Conservation (phyloP, 2,888 invertebrate species). For the Mamestra brassicae region DNA sequence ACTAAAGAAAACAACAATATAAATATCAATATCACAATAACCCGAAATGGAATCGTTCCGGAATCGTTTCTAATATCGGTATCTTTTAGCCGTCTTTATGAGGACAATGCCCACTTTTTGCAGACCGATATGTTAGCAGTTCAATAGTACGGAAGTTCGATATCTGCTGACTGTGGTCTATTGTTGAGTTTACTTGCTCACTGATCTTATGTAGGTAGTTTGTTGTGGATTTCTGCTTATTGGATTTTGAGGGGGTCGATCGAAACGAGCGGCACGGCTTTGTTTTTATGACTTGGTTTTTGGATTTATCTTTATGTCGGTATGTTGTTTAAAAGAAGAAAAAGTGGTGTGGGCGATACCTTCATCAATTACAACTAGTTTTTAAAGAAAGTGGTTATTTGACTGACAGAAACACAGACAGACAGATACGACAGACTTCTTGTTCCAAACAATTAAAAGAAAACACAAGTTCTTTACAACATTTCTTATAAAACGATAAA, state of each 20-base stretch:
- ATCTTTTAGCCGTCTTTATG: constrained; percentile 72
- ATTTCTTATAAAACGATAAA: constrained; percentile 6
- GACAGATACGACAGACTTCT: too few species aligned
- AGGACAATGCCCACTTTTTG: constrained; percentile 80
- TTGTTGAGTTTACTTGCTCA: constrained; percentile 60
- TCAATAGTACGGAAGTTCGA: constrained; percentile 85
- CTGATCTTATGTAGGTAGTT: constrained; percentile 45
- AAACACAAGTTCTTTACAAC: not conserved
- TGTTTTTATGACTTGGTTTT: constrained; percentile 21
- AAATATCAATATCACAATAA: constrained; percentile 61
- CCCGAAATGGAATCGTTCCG: constrained; percentile 60
- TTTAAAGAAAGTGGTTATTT: not conserved
- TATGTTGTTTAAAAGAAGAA: too few species aligned
- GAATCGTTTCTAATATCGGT: constrained; percentile 54
- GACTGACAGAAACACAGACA: too few species aligned
- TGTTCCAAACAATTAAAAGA: not conserved
- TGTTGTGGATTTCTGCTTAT: constrained; percentile 59
- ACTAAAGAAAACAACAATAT: constrained; percentile 33
- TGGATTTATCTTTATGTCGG: not conserved
- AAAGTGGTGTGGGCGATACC: not conserved
- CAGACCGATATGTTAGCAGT: constrained; percentile 75
- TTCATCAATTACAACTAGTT: not conserved
- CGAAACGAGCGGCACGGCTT: not conserved
- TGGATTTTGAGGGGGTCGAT: constrained; percentile 44
- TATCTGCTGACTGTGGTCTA: constrained; percentile 72